A percentile compares a stretch with the other conserved stretches of the same genome.
Conservation (phyloP, 30 jellyfish, hydroid and myxozoan species). For the Rhopilema esculentum region DNA sequence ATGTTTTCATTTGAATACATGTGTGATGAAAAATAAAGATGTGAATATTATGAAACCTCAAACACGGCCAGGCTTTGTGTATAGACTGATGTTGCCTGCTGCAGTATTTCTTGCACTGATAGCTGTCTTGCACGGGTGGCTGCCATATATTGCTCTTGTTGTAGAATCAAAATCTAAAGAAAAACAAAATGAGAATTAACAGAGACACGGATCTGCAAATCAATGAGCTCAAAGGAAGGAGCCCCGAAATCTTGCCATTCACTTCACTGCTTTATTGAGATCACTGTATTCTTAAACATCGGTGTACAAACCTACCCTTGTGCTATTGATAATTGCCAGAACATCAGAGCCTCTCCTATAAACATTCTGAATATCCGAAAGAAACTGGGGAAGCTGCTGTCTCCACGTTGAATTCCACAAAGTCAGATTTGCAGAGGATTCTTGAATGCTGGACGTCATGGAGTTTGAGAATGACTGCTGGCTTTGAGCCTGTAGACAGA, state of each 20-base stretch:
- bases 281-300: no score
- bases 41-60: slow-evolving; percentile 21
- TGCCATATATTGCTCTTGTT: slow-evolving; percentile 53
- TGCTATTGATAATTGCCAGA: slow-evolving; percentile 66
- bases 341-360: slow-evolving; percentile 77
- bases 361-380: slow-evolving; percentile 65
- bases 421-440: slow-evolving; percentile 36
- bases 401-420: slow-evolving; percentile 67
- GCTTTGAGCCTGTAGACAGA: slow-evolving; percentile 23
- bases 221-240: no score
- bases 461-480: slow-evolving; percentile 37
- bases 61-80: slow-evolving; percentile 35
- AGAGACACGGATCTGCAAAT: no score
- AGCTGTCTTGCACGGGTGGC: slow-evolving; percentile 46
- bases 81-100: slow-evolving; percentile 32
- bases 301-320: slow-evolving; percentile 81
- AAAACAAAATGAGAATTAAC: neutral
- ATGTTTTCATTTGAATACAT: neutral
- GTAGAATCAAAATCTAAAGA: slow-evolving; percentile 31
- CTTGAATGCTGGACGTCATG: slow-evolving; percentile 29
- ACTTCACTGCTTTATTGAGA: no score
- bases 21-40: neutral
- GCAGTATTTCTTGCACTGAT: slow-evolving; percentile 38
- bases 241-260: no score
- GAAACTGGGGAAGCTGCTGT: slow-evolving; percentile 72